Evolutionary conservation across 2,888 invertebrate genomes (phyloP).

Genomic region (Allophyes oxyacanthae): DNA sequence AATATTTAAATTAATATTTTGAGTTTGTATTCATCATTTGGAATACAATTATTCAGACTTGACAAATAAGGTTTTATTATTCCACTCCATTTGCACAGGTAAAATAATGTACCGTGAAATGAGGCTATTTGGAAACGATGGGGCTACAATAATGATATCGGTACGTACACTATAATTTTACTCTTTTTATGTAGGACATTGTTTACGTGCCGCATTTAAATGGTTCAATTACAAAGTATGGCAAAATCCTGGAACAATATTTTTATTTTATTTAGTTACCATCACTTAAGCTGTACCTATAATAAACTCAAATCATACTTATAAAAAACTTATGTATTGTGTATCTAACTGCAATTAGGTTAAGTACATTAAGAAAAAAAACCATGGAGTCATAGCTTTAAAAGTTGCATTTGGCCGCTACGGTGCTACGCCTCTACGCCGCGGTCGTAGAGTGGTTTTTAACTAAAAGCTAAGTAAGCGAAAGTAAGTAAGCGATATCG

Average conservation of each 20-base stretch:
- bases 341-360: neutral
- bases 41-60: constrained; percentile 23
- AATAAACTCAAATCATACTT: too few species aligned
- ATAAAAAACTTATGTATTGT: too few species aligned
- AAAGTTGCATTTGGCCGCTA: constrained; percentile 6
- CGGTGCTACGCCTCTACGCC: constrained; percentile 6
- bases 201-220: too few species aligned
- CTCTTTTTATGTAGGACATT: too few species aligned
- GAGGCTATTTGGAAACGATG: constrained; percentile 18
- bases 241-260: too few species aligned
- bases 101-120: constrained; percentile 27
- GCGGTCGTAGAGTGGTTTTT: constrained; percentile 12
- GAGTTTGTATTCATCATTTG: constrained; percentile 30
- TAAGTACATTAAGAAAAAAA: neutral
- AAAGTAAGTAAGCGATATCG: constrained; percentile 16
- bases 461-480: constrained; percentile 31
- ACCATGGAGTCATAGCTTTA: neutral
- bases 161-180: too few species aligned
- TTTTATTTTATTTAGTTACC: too few species aligned
- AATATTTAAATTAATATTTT: constrained; percentile 35
- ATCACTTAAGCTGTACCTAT: too few species aligned
- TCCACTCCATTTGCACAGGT: constrained; percentile 38
- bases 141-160: neutral
- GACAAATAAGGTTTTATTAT: constrained; percentile 45
- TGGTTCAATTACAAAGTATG: too few species aligned